A percentile compares a stretch with the other conserved stretches of the same genome.
These are phyloP conservation scores for Lepidostoma basale DNA, from an alignment of 1,140 invertebrate genomes.

Conservation along the genomic window DNA sequence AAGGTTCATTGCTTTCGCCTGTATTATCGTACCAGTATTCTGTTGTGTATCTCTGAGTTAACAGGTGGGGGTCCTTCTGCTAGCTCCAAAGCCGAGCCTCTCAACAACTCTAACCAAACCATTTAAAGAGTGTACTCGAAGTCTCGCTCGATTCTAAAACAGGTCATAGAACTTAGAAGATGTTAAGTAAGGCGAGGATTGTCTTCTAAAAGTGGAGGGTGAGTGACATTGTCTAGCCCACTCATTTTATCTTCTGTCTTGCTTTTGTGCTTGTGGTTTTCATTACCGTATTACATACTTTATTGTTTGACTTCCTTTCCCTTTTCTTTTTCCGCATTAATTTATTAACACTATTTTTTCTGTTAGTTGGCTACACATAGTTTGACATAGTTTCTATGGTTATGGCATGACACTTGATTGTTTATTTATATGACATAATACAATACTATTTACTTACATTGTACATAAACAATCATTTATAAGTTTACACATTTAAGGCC, in stretches of 20 bases:
- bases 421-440: no score
- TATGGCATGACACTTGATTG: no score
- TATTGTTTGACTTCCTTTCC: no score
- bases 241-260: conserved; percentile 25
- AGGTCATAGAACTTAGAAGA: not conserved
- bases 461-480: no score
- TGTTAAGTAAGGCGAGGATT: conserved; percentile 3
- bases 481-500: no score
- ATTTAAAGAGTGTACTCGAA: conserved; percentile 8
- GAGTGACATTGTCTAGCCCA: conserved; percentile 25
- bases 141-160: not conserved
- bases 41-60: conserved; percentile 43
- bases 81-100: not conserved
- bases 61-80: conserved; percentile 44
- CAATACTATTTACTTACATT: no score
- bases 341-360: no score
- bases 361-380: no score
- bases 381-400: no score
- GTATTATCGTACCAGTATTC: conserved; percentile 32
- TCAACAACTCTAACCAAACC: not conserved
- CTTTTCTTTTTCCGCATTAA: no score
- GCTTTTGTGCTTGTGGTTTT: conserved; percentile 30
- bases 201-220: conserved; percentile 35
- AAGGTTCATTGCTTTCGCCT: conserved; percentile 21
- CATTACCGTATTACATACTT: no score